phyloP scores from a whole-genome alignment of 2,113 vertebrate species.

The Tragelaphus buxtoni region DNA sequence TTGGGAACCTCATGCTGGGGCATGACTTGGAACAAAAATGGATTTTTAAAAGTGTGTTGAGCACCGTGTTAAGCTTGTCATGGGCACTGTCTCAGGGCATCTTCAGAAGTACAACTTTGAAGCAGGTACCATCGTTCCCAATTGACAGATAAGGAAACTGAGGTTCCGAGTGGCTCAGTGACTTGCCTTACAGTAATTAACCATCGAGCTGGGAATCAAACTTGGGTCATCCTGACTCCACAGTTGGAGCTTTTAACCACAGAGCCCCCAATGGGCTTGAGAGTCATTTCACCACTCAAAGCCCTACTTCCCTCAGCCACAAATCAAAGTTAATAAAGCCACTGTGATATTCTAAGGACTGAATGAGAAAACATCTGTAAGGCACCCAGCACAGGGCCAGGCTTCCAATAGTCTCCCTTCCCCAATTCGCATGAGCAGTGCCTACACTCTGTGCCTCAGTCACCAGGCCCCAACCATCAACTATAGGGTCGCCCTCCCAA shows the following conservation, averaged over 20 bases:
- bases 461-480: rapidly evolving
- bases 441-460: neutral
- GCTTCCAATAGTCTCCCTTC: no score
- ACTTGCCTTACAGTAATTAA: no score
- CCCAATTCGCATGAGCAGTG: rapidly evolving
- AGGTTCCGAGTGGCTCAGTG: neutral
- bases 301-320: neutral
- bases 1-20: neutral
- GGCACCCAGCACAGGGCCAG: neutral
- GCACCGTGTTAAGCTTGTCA: rapidly evolving
- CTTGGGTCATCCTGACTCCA: neutral
- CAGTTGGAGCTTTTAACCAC: neutral
- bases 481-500: rapidly evolving
- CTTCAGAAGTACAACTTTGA: neutral
- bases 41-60: neutral
- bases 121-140: neutral
- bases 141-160: neutral
- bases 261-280: rapidly evolving
- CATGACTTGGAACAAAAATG: neutral
- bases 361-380: neutral
- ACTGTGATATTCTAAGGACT: rapidly evolving
- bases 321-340: neutral
- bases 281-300: neutral
- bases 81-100: neutral
- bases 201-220: neutral